Evolutionary conservation across 2,113 vertebrate species (phyloP).

Genomic region (Peucedramus taeniatus): DNA sequence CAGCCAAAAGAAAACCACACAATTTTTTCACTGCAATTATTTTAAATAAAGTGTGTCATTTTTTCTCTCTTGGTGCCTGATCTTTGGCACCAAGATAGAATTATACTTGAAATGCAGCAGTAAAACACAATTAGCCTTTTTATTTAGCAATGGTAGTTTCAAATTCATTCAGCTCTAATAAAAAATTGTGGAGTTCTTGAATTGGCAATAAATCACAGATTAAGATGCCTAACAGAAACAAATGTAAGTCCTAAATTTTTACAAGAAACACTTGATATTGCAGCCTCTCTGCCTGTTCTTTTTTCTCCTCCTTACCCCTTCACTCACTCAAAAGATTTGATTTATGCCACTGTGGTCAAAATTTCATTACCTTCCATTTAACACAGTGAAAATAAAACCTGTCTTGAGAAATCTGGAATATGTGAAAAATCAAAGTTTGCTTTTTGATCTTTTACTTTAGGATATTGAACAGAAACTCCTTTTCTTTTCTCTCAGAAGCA

Average conservation of each 20-base stretch:
- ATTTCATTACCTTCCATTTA: slow-evolving; percentile 1
- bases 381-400: neutral
- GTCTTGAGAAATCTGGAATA: neutral
- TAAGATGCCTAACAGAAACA: slow-evolving; percentile 4
- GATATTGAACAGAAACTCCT: slow-evolving; percentile 16
- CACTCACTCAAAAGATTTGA: neutral
- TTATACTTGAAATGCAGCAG: neutral
- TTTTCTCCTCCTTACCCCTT: neutral
- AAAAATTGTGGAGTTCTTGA: slow-evolving; percentile 10
- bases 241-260: neutral
- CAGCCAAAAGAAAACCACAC: neutral
- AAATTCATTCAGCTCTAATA: slow-evolving; percentile 3
- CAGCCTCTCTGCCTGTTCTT: neutral
- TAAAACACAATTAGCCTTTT: slow-evolving; percentile 21
- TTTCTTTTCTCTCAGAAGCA: neutral
- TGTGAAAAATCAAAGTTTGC: slow-evolving; percentile 9
- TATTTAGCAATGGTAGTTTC: neutral
- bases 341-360: neutral
- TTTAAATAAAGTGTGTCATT: neutral
- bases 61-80: slow-evolving; percentile 12
- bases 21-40: neutral
- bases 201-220: neutral
- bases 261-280: neutral
- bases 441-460: slow-evolving; percentile 12
- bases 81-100: slow-evolving; percentile 8